A percentile compares a stretch with the other conserved stretches of the same genome.
These are phyloP conservation scores for Thecophora atra DNA, from an alignment of 2,888 invertebrate species.

Conservation along the genomic window DNA sequence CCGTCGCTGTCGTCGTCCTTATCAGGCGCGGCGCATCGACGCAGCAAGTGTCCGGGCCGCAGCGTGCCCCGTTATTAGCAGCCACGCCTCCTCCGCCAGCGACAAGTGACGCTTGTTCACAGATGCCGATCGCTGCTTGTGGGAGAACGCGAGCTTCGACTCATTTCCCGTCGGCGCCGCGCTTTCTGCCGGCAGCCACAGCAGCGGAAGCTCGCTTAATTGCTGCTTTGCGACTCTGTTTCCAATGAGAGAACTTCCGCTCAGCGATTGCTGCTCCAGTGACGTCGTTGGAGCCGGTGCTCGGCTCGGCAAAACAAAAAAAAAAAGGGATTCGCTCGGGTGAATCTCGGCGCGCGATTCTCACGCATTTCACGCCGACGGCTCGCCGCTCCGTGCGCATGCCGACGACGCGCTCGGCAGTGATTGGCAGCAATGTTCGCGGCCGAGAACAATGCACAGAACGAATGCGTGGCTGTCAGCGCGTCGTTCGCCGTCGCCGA, in stretches of 20 bases:
- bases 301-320: not conserved
- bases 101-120: too few relatives aligned
- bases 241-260: slow-evolving; percentile 28
- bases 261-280: not conserved
- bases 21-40: slow-evolving; percentile 34
- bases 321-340: not conserved
- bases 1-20: slow-evolving; percentile 43
- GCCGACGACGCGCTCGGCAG: slow-evolving; percentile 1
- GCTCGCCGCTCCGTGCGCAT: not conserved
- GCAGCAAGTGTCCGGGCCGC: not conserved
- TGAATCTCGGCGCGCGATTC: not conserved
- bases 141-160: not conserved
- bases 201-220: slow-evolving; percentile 16
- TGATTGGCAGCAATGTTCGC: slow-evolving; percentile 10
- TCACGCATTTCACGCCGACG: slow-evolving; percentile 9
- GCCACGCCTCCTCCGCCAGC: too few relatives aligned
- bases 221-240: slow-evolving; percentile 26
- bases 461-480: too few relatives aligned
- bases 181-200: not conserved
- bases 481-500: too few relatives aligned
- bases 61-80: too few relatives aligned
- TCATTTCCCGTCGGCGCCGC: too few relatives aligned
- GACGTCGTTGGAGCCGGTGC: not conserved
- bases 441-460: not conserved
- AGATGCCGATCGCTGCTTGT: not conserved